Conservation (phyloP, 2,797 vertebrate species). For the Centroberyx gerrardi region DNA sequence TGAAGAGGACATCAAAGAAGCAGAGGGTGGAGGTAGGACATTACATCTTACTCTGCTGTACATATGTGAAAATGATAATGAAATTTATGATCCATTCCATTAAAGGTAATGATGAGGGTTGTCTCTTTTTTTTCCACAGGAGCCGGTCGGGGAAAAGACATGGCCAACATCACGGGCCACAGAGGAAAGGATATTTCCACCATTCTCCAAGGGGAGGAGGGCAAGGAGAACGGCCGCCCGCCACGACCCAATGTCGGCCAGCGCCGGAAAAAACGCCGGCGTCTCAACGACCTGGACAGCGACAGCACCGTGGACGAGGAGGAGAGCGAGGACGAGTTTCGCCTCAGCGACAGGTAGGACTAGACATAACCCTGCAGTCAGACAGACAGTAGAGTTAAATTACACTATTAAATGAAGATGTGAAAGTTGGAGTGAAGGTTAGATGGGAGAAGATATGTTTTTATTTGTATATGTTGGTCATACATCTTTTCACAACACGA, state of each 20-base stretch:
- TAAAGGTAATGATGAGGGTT: background rate
- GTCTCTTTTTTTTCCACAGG: slow-evolving; percentile 77
- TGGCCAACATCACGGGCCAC: slow-evolving; percentile 97
- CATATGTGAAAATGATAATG: too few species aligned
- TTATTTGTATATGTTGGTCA: background rate
- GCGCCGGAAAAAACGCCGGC: slow-evolving; percentile 93
- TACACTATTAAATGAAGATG: too few species aligned
- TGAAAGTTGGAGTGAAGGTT: background rate
- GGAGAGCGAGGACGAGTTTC: slow-evolving; percentile 97
- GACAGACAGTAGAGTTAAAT: too few species aligned
- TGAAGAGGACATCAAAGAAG: slow-evolving; percentile 98
- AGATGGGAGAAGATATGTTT: background rate
- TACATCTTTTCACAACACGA: too few species aligned
- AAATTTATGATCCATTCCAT: background rate
- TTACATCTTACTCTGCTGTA: background rate
- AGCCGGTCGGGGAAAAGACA: slow-evolving; percentile 96
- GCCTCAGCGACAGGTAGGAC: slow-evolving; percentile 92
- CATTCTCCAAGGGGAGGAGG: slow-evolving; percentile 92
- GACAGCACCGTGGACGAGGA: slow-evolving; percentile 97
- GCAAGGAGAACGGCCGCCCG: slow-evolving; percentile 92
- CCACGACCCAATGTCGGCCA: slow-evolving; percentile 78
- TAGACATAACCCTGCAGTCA: too few species aligned
- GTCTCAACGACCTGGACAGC: slow-evolving; percentile 97
- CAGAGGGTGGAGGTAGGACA: slow-evolving; percentile 93
- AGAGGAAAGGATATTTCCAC: slow-evolving; percentile 96